Percentiles rank a stretch among this genome's conserved stretches.
Evolutionary conservation across 2,888 invertebrate genomes (phyloP).

Genomic region (Miltochrista miniata): DNA sequence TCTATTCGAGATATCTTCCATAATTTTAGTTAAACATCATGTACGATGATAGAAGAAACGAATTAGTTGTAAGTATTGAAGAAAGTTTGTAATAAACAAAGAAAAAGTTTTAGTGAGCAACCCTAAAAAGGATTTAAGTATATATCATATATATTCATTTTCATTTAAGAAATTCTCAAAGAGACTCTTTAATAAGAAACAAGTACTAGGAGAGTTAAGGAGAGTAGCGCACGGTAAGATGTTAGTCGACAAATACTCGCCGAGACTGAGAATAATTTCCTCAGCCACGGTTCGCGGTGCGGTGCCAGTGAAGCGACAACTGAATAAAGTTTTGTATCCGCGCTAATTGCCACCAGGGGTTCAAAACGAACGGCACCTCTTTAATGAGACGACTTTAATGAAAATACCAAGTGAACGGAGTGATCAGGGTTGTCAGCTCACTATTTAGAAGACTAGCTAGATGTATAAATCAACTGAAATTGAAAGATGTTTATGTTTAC

Average conservation of each 20-base stretch:
- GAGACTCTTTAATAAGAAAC: neutral
- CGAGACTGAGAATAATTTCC: constrained; percentile 56
- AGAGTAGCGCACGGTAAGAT: constrained; percentile 21
- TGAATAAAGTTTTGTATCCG: constrained; percentile 72
- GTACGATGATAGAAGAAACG: too few species aligned
- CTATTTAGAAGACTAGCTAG: constrained; percentile 19
- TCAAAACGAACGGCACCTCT: constrained; percentile 65
- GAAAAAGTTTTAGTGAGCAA: too few species aligned
- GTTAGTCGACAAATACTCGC: constrained; percentile 55
- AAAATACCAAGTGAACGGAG: constrained; percentile 68
- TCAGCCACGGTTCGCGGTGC: constrained; percentile 38
- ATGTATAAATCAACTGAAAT: too few species aligned
- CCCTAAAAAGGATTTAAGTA: too few species aligned
- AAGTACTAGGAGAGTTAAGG: constrained; percentile 36
- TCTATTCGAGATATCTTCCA: too few species aligned
- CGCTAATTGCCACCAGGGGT: constrained; percentile 71
- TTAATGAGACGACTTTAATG: constrained; percentile 80
- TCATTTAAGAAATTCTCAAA: too few species aligned
- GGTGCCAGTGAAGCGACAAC: constrained; percentile 56
- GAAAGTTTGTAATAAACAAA: too few species aligned
- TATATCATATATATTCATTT: too few species aligned
- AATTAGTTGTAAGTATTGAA: too few species aligned
- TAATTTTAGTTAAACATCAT: too few species aligned
- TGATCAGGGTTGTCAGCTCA: constrained; percentile 42
- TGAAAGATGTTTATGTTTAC: too few species aligned